Evolutionary conservation across 1,140 invertebrate species (phyloP).

Genomic region (Manduca sexta): DNA sequence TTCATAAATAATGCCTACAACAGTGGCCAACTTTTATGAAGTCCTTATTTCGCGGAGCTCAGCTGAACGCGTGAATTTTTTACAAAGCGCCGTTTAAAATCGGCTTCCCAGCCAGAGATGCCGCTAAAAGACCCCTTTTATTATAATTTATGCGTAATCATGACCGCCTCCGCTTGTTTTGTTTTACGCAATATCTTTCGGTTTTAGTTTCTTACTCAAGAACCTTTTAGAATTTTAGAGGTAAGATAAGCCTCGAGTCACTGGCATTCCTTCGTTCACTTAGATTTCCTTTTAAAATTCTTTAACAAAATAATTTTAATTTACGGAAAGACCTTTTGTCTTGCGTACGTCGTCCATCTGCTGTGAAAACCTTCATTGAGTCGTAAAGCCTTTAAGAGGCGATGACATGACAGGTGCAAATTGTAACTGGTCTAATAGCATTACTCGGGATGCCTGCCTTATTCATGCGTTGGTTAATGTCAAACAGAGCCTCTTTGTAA

Average conservation of each 20-base stretch:
- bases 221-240: not conserved
- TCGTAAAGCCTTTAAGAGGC: not conserved
- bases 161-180: slow-evolving; percentile 10
- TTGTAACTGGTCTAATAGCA: slow-evolving; percentile 7
- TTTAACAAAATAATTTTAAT: too few relatives aligned
- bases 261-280: too few relatives aligned
- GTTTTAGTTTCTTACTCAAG: not conserved
- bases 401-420: slow-evolving; percentile 6
- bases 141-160: slow-evolving; percentile 20
- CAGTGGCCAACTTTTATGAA: not conserved
- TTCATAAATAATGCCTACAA: slow-evolving; percentile 1
- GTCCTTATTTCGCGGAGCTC: not conserved
- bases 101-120: not conserved
- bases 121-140: not conserved
- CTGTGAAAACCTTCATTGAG: not conserved
- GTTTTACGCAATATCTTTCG: not conserved
- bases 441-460: slow-evolving; percentile 6
- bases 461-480: slow-evolving; percentile 2
- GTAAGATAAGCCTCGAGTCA: not conserved
- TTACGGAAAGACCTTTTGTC: too few relatives aligned
- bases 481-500: too few relatives aligned
- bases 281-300: too few relatives aligned
- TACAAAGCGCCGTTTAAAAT: not conserved
- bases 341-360: not conserved
- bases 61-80: not conserved